phyloP scores from a whole-genome alignment of 2,888 invertebrate genomes.

The Apomyelois bistriatella region DNA sequence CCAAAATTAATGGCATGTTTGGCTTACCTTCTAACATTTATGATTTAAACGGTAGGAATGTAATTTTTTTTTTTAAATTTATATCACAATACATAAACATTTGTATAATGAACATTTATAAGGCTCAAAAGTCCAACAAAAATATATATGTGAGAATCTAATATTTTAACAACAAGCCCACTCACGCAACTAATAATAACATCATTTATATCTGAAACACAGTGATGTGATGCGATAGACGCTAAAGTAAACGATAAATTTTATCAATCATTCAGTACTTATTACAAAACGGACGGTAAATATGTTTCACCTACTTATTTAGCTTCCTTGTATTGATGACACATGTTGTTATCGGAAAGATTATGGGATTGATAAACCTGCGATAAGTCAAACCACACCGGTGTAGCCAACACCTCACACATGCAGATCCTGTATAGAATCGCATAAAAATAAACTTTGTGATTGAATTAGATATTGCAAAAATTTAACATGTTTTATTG shows the following conservation, averaged over 20 bases:
- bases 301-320: neutral
- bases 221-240: neutral
- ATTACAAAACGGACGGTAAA: neutral
- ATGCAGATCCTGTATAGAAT: neutral
- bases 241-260: neutral
- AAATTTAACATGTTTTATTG: neutral
- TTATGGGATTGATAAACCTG: neutral
- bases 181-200: neutral
- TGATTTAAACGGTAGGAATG: no score
- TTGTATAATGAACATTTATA: no score
- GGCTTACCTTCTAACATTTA: no score
- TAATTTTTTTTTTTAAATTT: no score
- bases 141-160: no score
- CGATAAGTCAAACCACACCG: neutral
- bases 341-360: conserved; percentile 2
- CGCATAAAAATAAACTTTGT: neutral
- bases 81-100: no score
- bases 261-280: neutral
- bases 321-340: neutral
- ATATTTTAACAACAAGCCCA: no score
- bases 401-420: no score
- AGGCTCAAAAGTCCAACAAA: no score
- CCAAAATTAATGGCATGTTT: no score
- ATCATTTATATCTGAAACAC: neutral
- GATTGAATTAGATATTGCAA: neutral